Evolutionary conservation across 2,113 vertebrate species (phyloP).

Genomic region (Anarhynchus alexandrinus): DNA sequence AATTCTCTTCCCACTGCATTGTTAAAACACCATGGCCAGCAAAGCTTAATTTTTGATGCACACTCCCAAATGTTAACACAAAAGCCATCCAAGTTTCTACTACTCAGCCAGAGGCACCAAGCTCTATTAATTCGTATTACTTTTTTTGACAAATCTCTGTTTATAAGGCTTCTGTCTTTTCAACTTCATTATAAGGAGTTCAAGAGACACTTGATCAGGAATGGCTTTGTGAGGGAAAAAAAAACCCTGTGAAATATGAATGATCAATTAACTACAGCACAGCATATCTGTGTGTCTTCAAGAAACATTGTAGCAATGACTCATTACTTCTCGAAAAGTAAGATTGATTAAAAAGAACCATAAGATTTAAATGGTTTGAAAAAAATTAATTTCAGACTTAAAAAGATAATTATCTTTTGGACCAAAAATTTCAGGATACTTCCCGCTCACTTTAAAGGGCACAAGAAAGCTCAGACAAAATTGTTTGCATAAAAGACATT

Average conservation of each 20-base stretch:
- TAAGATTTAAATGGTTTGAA: background rate
- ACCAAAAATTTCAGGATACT: background rate
- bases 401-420: background rate
- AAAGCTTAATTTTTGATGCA: background rate
- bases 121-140: background rate
- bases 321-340: background rate
- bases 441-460: background rate
- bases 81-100: background rate
- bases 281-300: background rate
- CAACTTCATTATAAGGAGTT: background rate
- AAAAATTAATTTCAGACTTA: background rate
- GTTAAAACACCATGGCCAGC: background rate
- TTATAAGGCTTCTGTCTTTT: conserved; percentile 5
- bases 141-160: conserved; percentile 13
- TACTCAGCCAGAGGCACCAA: background rate
- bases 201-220: background rate
- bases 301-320: background rate
- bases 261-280: background rate
- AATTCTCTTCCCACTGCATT: background rate
- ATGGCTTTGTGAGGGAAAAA: background rate
- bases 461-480: background rate
- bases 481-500: background rate
- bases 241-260: background rate
- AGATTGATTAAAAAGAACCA: background rate
- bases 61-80: background rate